A percentile compares a stretch with the other conserved stretches of the same genome.
Conservation (phyloP, 2,888 invertebrate species). For the Dryococelus australis region DNA sequence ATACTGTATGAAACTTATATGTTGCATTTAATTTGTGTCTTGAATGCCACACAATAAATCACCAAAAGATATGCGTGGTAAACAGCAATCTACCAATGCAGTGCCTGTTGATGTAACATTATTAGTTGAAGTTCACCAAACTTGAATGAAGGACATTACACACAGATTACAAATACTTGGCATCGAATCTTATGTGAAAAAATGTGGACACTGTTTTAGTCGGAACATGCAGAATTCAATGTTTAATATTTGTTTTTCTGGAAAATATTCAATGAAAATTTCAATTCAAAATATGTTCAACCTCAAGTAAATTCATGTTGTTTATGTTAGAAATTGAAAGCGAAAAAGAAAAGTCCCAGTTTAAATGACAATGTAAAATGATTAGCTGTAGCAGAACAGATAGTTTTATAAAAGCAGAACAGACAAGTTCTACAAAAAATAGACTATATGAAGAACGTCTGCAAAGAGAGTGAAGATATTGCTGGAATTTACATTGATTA, state of each 20-base stretch:
- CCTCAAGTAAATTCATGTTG: neutral
- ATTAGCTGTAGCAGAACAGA: conserved; percentile 24
- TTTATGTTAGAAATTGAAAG: conserved; percentile 16
- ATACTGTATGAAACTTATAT: too few relatives aligned
- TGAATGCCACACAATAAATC: too few relatives aligned
- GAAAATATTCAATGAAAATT: neutral
- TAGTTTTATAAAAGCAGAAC: conserved; percentile 20
- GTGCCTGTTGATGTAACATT: conserved; percentile 1
- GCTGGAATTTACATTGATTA: too few relatives aligned
- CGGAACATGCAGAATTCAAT: neutral
- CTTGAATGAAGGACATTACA: conserved; percentile 24
- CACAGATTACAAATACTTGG: conserved; percentile 11
- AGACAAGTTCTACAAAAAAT: conserved; percentile 21
- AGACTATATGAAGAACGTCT: too few relatives aligned
- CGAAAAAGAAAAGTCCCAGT: conserved; percentile 1
- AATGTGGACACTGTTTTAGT: neutral
- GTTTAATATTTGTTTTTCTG: neutral
- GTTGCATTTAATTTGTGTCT: too few relatives aligned
- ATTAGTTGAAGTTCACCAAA: neutral
- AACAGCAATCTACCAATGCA: neutral
- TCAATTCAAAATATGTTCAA: neutral
- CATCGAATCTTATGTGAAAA: neutral
- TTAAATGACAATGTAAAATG: conserved; percentile 24
- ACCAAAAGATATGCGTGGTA: neutral
- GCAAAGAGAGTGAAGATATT: neutral